These are phyloP conservation scores for Archaeoteleia sp. DNA, from an alignment of 2,888 invertebrate species.

Conservation along the genomic window DNA sequence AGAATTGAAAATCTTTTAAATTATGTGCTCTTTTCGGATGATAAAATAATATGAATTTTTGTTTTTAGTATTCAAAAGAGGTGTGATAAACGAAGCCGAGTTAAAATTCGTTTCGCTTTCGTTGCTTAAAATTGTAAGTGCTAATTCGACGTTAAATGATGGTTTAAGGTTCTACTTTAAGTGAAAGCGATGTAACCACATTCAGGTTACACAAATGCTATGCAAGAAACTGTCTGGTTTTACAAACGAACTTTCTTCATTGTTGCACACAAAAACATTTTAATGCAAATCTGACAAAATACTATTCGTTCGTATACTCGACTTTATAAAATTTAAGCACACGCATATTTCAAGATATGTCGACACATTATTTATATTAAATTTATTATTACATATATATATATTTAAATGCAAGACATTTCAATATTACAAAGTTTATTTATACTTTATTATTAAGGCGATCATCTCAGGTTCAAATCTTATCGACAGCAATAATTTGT, in stretches of 20 bases:
- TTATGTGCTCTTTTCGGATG: no score
- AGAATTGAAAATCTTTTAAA: no score
- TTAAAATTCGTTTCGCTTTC: conserved; percentile 35
- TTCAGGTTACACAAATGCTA: conserved; percentile 44
- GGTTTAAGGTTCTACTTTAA: conserved; percentile 46
- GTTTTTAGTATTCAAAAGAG: conserved; percentile 22
- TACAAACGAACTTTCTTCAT: conserved; percentile 43
- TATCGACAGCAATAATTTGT: no score
- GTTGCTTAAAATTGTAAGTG: conserved; percentile 47
- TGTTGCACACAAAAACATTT: conserved; percentile 36
- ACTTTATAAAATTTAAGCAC: no score
- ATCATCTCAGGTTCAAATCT: no score
- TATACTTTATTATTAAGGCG: no score
- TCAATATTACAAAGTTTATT: no score
- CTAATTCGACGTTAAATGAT: conserved; percentile 47
- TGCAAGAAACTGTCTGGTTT: conserved; percentile 39
- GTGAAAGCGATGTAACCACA: conserved; percentile 49
- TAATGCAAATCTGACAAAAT: conserved; percentile 46
- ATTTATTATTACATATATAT: no score
- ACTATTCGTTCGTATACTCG: conserved; percentile 27
- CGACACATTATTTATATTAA: no score
- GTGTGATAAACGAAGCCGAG: conserved; percentile 14
- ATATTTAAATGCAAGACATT: no score
- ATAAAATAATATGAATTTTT: no score
- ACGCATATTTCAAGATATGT: no score